These are phyloP conservation scores for Cheiracanthium punctorium DNA, from an alignment of 2,888 invertebrate genomes.

Conservation along the genomic window DNA sequence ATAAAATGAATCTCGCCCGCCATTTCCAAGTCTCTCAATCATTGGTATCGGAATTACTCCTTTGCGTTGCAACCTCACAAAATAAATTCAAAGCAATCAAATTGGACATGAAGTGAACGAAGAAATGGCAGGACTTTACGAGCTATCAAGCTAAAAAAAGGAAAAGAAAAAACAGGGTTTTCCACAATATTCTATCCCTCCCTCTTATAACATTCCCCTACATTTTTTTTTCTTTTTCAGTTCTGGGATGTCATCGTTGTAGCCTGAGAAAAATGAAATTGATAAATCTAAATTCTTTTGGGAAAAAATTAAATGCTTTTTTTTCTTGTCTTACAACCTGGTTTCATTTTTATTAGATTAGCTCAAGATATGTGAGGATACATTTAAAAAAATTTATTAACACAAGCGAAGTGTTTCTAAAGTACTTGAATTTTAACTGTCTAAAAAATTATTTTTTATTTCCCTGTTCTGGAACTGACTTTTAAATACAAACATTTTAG, in stretches of 20 bases:
- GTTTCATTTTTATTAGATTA: not conserved
- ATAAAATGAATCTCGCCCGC: constrained; percentile 47
- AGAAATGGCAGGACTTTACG: constrained; percentile 61
- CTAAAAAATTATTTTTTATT: too few species aligned
- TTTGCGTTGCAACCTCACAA: constrained; percentile 46
- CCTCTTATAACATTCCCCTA: not conserved
- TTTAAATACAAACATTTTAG: too few species aligned
- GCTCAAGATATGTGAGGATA: too few species aligned
- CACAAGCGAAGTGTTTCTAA: too few species aligned
- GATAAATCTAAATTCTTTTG: constrained; percentile 51
- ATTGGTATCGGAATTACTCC: constrained; percentile 64
- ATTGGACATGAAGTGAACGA: constrained; percentile 57
- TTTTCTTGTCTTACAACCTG: constrained; percentile 29
- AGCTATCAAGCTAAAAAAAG: constrained; percentile 58
- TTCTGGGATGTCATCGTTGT: constrained; percentile 55
- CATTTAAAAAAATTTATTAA: too few species aligned
- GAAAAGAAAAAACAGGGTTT: too few species aligned
- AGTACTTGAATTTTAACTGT: too few species aligned
- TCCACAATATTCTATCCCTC: constrained; percentile 16
- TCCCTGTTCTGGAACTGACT: too few species aligned
- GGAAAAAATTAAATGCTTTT: constrained; percentile 29
- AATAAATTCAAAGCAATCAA: constrained; percentile 66
- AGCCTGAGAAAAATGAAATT: constrained; percentile 50
- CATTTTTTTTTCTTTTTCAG: constrained; percentile 22
- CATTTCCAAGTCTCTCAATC: constrained; percentile 50